Percentiles rank a stretch among this genome's conserved stretches.
These are phyloP conservation scores for Drosophila quadrilineata DNA, from an alignment of 1,140 invertebrate species.

Conservation along the genomic window DNA sequence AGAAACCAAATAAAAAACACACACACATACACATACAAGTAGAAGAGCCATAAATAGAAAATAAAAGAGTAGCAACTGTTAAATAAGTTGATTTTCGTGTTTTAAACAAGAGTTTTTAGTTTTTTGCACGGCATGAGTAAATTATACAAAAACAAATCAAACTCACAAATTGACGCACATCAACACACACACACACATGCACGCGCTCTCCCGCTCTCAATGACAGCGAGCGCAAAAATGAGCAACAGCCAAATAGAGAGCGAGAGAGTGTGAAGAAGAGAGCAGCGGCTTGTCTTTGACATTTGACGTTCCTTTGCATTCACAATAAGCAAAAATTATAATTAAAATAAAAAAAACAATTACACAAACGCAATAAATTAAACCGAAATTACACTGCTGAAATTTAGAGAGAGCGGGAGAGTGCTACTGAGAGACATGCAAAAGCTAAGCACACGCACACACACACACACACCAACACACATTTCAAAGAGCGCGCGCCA, in stretches of 20 bases:
- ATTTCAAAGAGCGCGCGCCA: too few relatives aligned
- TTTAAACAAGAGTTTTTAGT: slow-evolving; percentile 22
- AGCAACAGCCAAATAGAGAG: slow-evolving; percentile 8
- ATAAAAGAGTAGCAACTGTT: not conserved
- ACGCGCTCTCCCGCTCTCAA: too few relatives aligned
- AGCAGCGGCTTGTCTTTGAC: slow-evolving; percentile 60
- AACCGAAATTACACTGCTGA: slow-evolving; percentile 34
- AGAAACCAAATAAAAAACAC: slow-evolving; percentile 9
- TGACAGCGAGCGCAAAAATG: slow-evolving; percentile 28
- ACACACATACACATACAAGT: slow-evolving; percentile 4
- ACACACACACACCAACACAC: too few relatives aligned
- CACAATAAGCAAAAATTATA: slow-evolving; percentile 60
- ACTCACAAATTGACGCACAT: slow-evolving; percentile 27
- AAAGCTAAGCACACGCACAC: too few relatives aligned
- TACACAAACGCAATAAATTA: slow-evolving; percentile 37
- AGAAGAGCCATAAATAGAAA: not conserved
- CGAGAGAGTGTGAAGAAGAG: too few relatives aligned
- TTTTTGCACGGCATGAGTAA: slow-evolving; percentile 42
- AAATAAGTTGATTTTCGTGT: slow-evolving; percentile 5
- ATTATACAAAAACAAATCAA: slow-evolving; percentile 60
- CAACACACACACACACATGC: slow-evolving; percentile 15
- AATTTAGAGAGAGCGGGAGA: slow-evolving; percentile 18
- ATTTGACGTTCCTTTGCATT: slow-evolving; percentile 73
- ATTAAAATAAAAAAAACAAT: slow-evolving; percentile 65
- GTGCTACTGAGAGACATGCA: not conserved